phyloP scores from a whole-genome alignment of 2,888 invertebrate species.

The Drosophila planitibia region DNA sequence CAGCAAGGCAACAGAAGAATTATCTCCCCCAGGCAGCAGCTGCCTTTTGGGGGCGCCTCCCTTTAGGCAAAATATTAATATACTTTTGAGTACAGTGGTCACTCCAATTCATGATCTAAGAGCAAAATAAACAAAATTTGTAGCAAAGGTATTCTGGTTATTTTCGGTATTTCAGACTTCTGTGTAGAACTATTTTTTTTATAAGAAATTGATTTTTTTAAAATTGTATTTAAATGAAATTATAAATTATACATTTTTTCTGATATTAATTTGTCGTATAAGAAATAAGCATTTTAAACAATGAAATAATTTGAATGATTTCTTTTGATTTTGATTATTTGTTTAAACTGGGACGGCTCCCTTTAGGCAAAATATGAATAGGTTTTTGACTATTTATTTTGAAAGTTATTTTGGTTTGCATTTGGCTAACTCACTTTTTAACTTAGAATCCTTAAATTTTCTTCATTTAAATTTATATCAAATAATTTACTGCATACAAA shows the following conservation, averaged over 20 bases:
- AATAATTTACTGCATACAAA: neutral
- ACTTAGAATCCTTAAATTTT: neutral
- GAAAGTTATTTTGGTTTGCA: neutral
- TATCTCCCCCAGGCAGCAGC: constrained; percentile 69
- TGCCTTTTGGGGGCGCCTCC: constrained; percentile 50
- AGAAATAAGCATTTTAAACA: neutral
- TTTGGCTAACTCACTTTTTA: neutral
- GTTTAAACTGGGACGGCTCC: constrained; percentile 15
- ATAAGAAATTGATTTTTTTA: neutral
- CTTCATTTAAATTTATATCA: too few relatives aligned
- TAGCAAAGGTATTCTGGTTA: neutral
- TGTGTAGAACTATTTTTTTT: neutral
- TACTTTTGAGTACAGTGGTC: constrained; percentile 6
- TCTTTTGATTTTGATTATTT: constrained; percentile 1
- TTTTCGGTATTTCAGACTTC: neutral
- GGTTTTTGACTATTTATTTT: neutral
- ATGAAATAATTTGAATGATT: neutral
- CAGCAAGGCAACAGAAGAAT: constrained; percentile 19
- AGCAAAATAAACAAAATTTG: neutral
- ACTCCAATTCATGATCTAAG: neutral
- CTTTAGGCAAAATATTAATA: constrained; percentile 55
- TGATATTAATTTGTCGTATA: neutral
- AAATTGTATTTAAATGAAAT: neutral
- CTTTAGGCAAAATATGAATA: constrained; percentile 52
- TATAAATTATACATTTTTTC: neutral